These are phyloP conservation scores for Litocranius walleri DNA, from an alignment of 2,113 vertebrate species.

Conservation along the genomic window DNA sequence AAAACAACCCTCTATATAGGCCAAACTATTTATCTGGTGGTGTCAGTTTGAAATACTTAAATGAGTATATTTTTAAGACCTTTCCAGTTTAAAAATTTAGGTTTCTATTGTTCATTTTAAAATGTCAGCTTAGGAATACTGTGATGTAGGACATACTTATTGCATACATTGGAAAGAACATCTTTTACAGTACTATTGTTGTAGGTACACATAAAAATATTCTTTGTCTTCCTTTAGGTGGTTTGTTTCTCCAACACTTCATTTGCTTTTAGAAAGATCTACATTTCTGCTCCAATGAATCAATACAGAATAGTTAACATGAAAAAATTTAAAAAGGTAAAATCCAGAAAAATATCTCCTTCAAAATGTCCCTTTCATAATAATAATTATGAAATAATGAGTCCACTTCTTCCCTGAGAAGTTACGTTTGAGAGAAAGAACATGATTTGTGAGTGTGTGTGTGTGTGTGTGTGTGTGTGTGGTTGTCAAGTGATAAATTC, in stretches of 20 bases:
- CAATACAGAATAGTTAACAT: conserved; percentile 52
- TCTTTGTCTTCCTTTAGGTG: conserved; percentile 17
- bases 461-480: too few relatives aligned
- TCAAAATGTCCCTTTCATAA: background rate
- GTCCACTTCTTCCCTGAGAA: background rate
- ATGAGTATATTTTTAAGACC: background rate
- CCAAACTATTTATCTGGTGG: background rate
- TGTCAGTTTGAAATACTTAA: background rate
- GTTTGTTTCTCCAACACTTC: conserved; percentile 11
- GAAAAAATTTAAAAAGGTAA: background rate
- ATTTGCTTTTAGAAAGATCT: conserved; percentile 49
- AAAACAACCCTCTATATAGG: background rate
- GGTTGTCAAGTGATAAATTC: background rate
- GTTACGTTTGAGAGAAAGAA: background rate
- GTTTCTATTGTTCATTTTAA: conserved; percentile 2
- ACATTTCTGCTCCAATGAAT: conserved; percentile 49
- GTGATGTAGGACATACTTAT: background rate
- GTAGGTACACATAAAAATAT: background rate
- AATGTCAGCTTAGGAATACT: background rate
- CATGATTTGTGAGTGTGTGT: background rate
- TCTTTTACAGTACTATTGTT: background rate
- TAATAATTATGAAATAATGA: background rate
- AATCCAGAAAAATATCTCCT: background rate
- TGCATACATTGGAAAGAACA: background rate
- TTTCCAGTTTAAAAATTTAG: background rate